A percentile compares a stretch with the other conserved stretches of the same genome.
Conservation (phyloP, 2,113 vertebrate genomes). For the Oenanthe oenanthe region DNA sequence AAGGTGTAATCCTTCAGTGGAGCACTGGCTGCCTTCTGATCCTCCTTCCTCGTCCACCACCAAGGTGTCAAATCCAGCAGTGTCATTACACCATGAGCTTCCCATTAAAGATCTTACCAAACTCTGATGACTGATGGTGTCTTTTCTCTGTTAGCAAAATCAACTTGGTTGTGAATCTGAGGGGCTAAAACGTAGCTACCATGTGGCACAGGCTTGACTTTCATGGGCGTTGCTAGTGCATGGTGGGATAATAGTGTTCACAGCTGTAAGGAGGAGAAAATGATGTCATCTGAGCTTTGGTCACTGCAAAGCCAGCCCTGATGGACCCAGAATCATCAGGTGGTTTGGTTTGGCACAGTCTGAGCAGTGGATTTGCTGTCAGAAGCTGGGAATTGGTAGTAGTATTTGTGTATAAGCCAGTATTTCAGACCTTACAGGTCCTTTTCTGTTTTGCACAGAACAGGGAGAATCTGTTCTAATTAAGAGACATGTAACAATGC, state of each 20-base stretch:
- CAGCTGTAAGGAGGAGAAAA: neutral
- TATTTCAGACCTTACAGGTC: neutral
- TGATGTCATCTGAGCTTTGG: neutral
- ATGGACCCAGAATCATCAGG: neutral
- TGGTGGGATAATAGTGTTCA: neutral
- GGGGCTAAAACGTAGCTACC: neutral
- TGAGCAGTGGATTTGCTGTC: neutral
- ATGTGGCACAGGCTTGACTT: neutral
- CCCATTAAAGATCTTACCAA: constrained; percentile 74
- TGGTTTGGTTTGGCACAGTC: neutral
- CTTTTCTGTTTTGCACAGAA: neutral
- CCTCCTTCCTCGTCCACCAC: neutral
- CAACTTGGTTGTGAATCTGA: neutral
- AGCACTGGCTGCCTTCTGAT: constrained; percentile 5
- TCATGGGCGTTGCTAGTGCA: neutral
- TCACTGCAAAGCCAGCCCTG: neutral
- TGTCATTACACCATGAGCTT: constrained; percentile 49
- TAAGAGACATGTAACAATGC: neutral
- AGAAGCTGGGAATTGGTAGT: neutral
- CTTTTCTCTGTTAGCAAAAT: constrained; percentile 10
- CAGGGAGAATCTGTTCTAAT: constrained; percentile 1
- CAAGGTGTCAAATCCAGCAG: neutral
- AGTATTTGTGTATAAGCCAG: neutral
- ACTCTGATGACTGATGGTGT: neutral
- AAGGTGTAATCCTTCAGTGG: neutral